Evolutionary conservation across 2,888 invertebrate genomes (phyloP), one percentile per base, ranked within the genome.

Genomic region (Clepsis dumicolana): DNA sequence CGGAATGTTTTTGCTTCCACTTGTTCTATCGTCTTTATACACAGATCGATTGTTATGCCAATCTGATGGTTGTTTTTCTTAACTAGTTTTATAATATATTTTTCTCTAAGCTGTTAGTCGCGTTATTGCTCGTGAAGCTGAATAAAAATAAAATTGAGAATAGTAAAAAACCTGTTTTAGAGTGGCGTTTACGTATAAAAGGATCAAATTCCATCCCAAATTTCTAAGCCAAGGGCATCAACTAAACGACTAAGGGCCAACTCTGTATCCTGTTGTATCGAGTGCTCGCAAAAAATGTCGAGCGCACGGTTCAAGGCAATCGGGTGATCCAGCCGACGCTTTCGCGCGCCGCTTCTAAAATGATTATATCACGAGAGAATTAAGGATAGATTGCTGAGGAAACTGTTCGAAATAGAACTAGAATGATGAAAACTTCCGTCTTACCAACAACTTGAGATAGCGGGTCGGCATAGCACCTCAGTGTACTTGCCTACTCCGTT

Each of bases 281-380:
- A 79, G 82, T 78, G 77, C 81, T 78, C 79, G 88, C 90, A 92
- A 93, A 93, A 93, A 93, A 91, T 87, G 84, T 87, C 85, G 89
- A 89, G 83, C 84, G 85, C 77, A 75, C 78, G 83, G 93, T 93
- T 93, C 93, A 93, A 93, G 93, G 93, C 85, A 71, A 93, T 82
- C 93, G 80, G 86, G 89, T 88, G 87, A 81, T 90, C 84, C 85
- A 83, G 78, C 71, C 78, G 79, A 74, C 78, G 75, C 71, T 64
- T 50, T 65, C 59, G 61, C 18, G 25, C 38, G 32, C 54, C 70
- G 54, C 56, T 56, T 70, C 65, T 35, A 62, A 41, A 44, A 56
- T 50, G 48, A 25, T 18, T 65, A 60, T 44, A 70, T 48, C 16
- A 29, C 41, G 25, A 5, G 52, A 64, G 32, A 68, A 53, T 59